Evolutionary conservation across 2,113 vertebrate species (phyloP).

Genomic region (Grallaria varia): DNA sequence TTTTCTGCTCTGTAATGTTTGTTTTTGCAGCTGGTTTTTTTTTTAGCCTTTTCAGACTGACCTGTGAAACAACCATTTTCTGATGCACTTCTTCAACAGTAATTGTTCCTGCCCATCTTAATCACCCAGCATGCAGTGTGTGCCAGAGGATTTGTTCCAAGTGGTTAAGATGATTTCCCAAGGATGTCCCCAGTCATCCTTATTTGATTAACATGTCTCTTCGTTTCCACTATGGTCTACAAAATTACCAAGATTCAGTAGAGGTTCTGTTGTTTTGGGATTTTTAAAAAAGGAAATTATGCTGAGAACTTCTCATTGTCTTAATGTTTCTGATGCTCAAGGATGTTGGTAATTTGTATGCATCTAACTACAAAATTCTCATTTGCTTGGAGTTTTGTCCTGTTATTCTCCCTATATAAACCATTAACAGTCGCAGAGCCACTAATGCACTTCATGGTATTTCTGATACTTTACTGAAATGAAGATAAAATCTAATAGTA

Average conservation of each 20-base stretch:
- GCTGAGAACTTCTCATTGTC: neutral
- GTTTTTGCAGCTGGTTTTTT: neutral
- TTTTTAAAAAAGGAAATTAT: neutral
- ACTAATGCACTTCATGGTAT: neutral
- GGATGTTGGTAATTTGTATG: neutral
- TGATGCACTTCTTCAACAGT: neutral
- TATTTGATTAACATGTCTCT: neutral
- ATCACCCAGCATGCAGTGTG: neutral
- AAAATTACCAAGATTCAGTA: neutral
- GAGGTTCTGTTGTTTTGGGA: neutral
- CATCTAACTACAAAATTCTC: neutral
- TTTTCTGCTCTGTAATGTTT: neutral
- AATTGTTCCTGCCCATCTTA: neutral
- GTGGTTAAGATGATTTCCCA: neutral
- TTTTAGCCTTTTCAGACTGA: neutral
- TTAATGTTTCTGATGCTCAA: neutral
- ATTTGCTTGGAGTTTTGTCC: neutral
- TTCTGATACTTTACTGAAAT: neutral
- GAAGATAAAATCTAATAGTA: neutral
- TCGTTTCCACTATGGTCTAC: neutral
- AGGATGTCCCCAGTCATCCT: neutral
- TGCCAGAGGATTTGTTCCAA: neutral
- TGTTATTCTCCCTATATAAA: neutral
- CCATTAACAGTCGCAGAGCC: neutral
- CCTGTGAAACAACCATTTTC: neutral